Evolutionary conservation across 2,797 vertebrate species (phyloP).

Genomic region (Amniataba percoides): DNA sequence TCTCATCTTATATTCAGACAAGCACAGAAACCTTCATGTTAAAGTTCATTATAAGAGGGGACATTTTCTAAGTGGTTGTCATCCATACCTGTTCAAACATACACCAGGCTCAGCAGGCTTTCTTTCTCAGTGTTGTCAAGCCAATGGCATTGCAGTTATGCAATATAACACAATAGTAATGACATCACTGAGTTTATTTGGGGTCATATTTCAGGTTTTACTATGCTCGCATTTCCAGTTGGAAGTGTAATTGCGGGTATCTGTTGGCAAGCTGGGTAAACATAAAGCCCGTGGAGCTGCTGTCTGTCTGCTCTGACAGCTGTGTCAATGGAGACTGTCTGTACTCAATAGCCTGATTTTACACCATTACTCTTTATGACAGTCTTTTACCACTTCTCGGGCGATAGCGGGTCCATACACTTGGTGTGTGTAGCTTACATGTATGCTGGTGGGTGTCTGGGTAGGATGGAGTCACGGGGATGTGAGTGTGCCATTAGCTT

Average conservation of each 20-base stretch:
- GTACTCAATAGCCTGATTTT: constrained; percentile 9
- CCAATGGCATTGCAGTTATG: background rate
- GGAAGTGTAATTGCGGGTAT: constrained; percentile 25
- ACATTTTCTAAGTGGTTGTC: background rate
- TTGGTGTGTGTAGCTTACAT: background rate
- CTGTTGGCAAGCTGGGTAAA: constrained; percentile 36
- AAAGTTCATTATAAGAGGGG: background rate
- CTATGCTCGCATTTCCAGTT: background rate
- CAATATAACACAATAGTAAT: constrained; percentile 5
- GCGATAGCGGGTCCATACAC: background rate
- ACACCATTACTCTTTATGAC: constrained; percentile 19
- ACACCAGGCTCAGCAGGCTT: background rate
- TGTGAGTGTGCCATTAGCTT: background rate
- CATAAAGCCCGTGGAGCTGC: background rate
- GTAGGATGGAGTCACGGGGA: background rate
- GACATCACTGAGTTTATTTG: constrained; percentile 1
- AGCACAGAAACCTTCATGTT: background rate
- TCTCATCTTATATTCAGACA: background rate
- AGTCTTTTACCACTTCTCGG: constrained; percentile 1
- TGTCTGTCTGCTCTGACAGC: constrained; percentile 16
- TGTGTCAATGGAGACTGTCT: constrained; percentile 11
- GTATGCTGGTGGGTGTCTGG: background rate
- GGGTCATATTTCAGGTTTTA: constrained; percentile 37
- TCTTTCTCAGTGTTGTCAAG: background rate
- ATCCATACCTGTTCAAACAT: background rate